Percentiles rank a stretch among this genome's conserved stretches.
Conservation (phyloP, 2,888 invertebrate species). For the Leptopilina myrica region DNA sequence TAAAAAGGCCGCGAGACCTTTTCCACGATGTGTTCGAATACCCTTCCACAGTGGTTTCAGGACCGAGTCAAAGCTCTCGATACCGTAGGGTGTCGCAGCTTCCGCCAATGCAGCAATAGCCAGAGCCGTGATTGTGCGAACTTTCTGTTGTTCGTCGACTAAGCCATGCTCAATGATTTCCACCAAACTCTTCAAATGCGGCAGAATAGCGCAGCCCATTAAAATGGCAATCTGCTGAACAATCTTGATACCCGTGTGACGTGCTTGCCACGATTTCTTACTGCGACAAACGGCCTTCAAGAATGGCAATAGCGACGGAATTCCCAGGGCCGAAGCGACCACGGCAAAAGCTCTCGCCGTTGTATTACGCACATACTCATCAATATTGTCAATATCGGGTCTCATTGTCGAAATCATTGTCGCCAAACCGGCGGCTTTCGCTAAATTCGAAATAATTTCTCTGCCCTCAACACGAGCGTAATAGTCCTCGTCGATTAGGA, state of each 20-base stretch:
- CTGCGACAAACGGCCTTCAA: constrained; percentile 99
- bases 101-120: constrained; percentile 99
- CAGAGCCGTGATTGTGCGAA: constrained; percentile 98
- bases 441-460: constrained; percentile 99
- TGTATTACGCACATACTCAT: constrained; percentile 99
- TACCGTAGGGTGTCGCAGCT: constrained; percentile 99
- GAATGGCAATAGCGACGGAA: constrained; percentile 97
- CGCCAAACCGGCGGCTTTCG: constrained; percentile 98
- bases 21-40: constrained; percentile 92
- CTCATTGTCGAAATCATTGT: constrained; percentile 99
- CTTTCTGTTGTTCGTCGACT: constrained; percentile 99
- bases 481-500: constrained; percentile 99
- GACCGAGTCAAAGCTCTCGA: constrained; percentile 99
- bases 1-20: constrained; percentile 98
- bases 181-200: constrained; percentile 97
- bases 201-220: constrained; percentile 99
- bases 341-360: constrained; percentile 99
- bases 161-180: constrained; percentile 99
- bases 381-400: constrained; percentile 99
- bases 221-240: constrained; percentile 99
- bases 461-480: constrained; percentile 99
- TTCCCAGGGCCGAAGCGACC: constrained; percentile 98
- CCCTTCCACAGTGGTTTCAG: constrained; percentile 99
- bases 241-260: constrained; percentile 99
- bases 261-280: constrained; percentile 99